Base-by-base conservation (phyloP, 2,797 vertebrate species). In the Xenentodon cancila region DNA sequence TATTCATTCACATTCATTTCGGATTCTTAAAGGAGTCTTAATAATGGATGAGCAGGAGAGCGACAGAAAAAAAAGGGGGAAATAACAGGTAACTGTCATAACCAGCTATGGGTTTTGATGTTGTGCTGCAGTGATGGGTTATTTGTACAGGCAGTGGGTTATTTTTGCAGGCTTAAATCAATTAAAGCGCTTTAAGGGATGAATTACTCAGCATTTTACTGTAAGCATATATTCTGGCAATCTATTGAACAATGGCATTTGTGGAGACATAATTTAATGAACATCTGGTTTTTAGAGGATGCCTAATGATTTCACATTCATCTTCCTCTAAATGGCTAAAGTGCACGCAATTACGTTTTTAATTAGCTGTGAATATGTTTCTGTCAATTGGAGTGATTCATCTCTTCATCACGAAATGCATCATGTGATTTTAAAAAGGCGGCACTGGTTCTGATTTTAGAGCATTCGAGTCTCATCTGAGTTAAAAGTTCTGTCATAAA, bases 281-380 rank as follows among this genome's bases (percentile, higher is more conserved):
- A 94, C 93, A 94, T 93, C 92, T 93, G 93, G 89, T 91, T 94
- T 93, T 92, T 63, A 88, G 87, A 91, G 88, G 90, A 90, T 87
- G 90, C 84, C 74, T 94, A 93, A 94, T 93, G 91, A 92, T 92
- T 92, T 91, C 84, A 82, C 90, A 93, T 94, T 92, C 84, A 92
- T 94, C 93, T 92, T 92, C 70, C 81, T 83, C 89, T 90, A 93
- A 94, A 92, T 92, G 91, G 90, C 90, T 92, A 92, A 93, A 93
- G 92, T 92, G 91, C 88, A 92, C 75, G 83, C 91, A 93, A 94
- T 94, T 94, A 94, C 72, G 77, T 90, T 93, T 93, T 93, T 93
- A 93, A 94, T 94, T 93, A 93, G 89, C 89, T 89, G 88, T 92
- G 90, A 92, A 93, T 93, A 86, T 91, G 85, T 91, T 93, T 90